Conservation (phyloP, 1,140 invertebrate genomes). For the Drosophila subpulchrella region DNA sequence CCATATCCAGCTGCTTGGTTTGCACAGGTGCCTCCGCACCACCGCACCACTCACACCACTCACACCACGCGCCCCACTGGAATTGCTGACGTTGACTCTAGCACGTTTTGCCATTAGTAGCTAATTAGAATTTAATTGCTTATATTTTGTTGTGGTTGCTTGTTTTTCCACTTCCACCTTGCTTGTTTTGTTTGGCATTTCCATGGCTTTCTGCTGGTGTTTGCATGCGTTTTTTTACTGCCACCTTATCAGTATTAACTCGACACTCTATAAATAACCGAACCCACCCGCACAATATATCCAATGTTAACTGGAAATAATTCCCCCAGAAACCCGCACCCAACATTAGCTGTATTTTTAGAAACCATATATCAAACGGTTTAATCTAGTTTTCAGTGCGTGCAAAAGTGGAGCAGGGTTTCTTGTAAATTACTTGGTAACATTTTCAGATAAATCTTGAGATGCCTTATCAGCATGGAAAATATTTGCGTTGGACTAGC, state of each 20-base stretch:
- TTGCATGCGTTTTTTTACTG: slow-evolving; percentile 16
- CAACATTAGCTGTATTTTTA: slow-evolving; percentile 25
- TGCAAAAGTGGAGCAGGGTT: slow-evolving; percentile 26
- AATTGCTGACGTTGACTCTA: slow-evolving; percentile 44
- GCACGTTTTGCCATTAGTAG: slow-evolving; percentile 58
- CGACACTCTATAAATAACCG: slow-evolving; percentile 38
- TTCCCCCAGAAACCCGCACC: slow-evolving; percentile 10
- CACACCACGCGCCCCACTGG: neutral
- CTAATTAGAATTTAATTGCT: slow-evolving; percentile 67
- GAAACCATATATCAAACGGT: slow-evolving; percentile 10
- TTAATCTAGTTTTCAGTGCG: slow-evolving; percentile 1
- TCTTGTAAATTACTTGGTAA: slow-evolving; percentile 13
- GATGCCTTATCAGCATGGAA: slow-evolving; percentile 31
- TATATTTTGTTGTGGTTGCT: slow-evolving; percentile 24
- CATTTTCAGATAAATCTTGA: slow-evolving; percentile 11
- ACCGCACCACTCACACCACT: neutral
- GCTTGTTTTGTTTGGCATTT: slow-evolving; percentile 5
- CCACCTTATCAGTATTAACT: slow-evolving; percentile 20
- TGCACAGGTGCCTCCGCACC: slow-evolving; percentile 48
- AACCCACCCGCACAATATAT: slow-evolving; percentile 11
- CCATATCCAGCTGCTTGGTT: slow-evolving; percentile 15
- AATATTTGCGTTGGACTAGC: slow-evolving; percentile 10
- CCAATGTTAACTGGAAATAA: slow-evolving; percentile 12
- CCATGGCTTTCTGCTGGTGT: slow-evolving; percentile 6
- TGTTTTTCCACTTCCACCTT: slow-evolving; percentile 6